phyloP scores from a whole-genome alignment of 2,797 vertebrate genomes.

The Cynodonichthys magdalenae region DNA sequence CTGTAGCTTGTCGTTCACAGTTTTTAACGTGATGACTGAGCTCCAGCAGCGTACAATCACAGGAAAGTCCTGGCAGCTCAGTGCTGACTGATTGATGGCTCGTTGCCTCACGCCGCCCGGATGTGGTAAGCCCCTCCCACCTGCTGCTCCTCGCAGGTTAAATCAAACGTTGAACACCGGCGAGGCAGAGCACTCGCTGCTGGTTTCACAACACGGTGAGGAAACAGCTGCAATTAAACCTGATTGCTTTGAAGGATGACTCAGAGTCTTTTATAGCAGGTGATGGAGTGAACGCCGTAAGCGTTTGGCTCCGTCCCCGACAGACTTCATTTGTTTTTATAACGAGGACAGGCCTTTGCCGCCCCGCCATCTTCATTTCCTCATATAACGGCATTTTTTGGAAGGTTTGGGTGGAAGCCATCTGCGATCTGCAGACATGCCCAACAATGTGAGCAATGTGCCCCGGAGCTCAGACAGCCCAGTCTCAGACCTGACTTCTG shows the following conservation, averaged over 20 bases:
- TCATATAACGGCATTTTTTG: slow-evolving; percentile 19
- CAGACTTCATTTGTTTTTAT: slow-evolving; percentile 33
- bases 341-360: slow-evolving; percentile 12
- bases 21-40: not conserved
- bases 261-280: slow-evolving; percentile 51
- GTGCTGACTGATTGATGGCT: slow-evolving; percentile 16
- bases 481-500: slow-evolving; percentile 20
- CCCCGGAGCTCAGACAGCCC: slow-evolving; percentile 10
- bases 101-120: slow-evolving; percentile 11
- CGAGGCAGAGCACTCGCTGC: too few species aligned
- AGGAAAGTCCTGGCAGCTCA: not conserved
- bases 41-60: not conserved
- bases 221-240: slow-evolving; percentile 22
- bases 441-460: slow-evolving; percentile 34
- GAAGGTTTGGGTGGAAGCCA: slow-evolving; percentile 19
- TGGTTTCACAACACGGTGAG: too few species aligned
- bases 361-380: slow-evolving; percentile 27
- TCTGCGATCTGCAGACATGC: slow-evolving; percentile 21
- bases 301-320: slow-evolving; percentile 21
- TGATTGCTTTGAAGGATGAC: slow-evolving; percentile 38
- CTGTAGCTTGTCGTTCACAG: not conserved
- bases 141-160: slow-evolving; percentile 1
- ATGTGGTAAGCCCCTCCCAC: slow-evolving; percentile 23
- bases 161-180: slow-evolving; percentile 20
- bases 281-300: slow-evolving; percentile 24